Percentiles rank a stretch among this genome's conserved stretches.
Evolutionary conservation across 2,888 invertebrate species (phyloP).

Genomic region (Branchipolynoe longqiensis): DNA sequence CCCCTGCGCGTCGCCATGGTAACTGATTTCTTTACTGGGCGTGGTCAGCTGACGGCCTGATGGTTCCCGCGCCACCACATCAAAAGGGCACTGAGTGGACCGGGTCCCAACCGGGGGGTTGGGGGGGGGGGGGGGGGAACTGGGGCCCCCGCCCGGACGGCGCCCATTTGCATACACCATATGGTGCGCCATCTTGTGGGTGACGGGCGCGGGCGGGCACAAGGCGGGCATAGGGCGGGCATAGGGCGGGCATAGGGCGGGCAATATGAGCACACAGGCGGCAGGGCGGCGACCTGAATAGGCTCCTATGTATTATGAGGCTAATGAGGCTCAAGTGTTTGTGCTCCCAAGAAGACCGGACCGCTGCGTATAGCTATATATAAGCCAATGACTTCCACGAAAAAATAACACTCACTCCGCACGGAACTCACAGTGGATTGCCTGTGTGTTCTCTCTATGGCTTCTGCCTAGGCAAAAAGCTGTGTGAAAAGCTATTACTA

Average conservation of each 20-base stretch:
- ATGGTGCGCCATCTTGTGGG: conserved; percentile 38
- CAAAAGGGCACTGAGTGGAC: conserved; percentile 12
- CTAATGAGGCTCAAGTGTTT: background rate
- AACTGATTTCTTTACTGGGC: conserved; percentile 46
- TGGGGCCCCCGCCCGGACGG: background rate
- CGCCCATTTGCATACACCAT: conserved; percentile 54
- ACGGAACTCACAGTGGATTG: too few relatives aligned
- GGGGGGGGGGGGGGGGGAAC: background rate
- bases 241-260: conserved; percentile 32
- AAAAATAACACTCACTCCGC: too few relatives aligned
- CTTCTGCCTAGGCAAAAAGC: too few relatives aligned
- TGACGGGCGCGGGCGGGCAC: background rate
- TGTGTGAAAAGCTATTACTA: too few relatives aligned
- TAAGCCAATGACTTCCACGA: too few relatives aligned
- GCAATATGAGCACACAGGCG: background rate
- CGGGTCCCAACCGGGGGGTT: background rate
- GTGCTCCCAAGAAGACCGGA: background rate
- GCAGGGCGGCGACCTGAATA: conserved; percentile 3
- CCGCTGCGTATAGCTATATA: too few relatives aligned
- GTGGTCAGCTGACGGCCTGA: conserved; percentile 47
- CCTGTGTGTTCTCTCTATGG: too few relatives aligned
- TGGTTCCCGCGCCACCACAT: conserved; percentile 23
- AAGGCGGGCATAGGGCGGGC: background rate
- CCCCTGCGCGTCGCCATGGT: conserved; percentile 30
- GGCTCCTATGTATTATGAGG: conserved; percentile 24